A percentile compares a stretch with the other conserved stretches of the same genome.
Evolutionary conservation across 2,113 vertebrate species (phyloP).

Genomic region (Chaetops frenatus): DNA sequence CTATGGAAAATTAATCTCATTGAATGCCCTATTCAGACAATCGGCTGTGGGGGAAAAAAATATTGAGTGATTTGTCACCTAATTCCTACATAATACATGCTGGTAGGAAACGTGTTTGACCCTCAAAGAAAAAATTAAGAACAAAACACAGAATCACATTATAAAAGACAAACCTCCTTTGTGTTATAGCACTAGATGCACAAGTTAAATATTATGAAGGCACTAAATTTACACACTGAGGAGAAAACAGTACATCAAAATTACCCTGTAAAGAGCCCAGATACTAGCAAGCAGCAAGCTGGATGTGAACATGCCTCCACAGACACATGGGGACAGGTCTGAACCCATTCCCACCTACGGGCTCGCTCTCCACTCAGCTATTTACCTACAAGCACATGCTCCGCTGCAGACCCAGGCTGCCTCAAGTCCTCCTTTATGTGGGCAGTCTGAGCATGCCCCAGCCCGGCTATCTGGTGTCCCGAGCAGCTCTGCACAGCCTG

Average conservation of each 20-base stretch:
- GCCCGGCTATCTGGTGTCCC: neutral
- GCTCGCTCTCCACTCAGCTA: neutral
- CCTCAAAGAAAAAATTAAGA: neutral
- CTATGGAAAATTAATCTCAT: neutral
- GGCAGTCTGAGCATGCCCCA: neutral
- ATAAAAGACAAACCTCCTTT: neutral
- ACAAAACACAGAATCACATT: neutral
- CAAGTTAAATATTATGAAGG: neutral
- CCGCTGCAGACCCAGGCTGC: neutral
- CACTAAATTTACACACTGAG: neutral
- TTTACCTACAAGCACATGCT: neutral
- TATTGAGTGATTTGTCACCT: neutral
- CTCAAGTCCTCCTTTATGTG: neutral
- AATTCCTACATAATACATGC: neutral
- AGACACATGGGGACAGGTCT: neutral
- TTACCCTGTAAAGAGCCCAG: neutral
- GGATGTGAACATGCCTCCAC: neutral
- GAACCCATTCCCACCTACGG: constrained; percentile 10
- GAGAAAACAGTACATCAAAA: neutral
- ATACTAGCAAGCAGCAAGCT: neutral
- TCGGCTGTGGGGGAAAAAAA: neutral
- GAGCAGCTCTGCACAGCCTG: neutral
- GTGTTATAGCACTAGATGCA: neutral
- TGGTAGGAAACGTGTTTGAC: neutral
- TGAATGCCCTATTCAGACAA: neutral